These are phyloP conservation scores for Drosophila recens DNA, from an alignment of 2,888 invertebrate species.

Conservation along the genomic window DNA sequence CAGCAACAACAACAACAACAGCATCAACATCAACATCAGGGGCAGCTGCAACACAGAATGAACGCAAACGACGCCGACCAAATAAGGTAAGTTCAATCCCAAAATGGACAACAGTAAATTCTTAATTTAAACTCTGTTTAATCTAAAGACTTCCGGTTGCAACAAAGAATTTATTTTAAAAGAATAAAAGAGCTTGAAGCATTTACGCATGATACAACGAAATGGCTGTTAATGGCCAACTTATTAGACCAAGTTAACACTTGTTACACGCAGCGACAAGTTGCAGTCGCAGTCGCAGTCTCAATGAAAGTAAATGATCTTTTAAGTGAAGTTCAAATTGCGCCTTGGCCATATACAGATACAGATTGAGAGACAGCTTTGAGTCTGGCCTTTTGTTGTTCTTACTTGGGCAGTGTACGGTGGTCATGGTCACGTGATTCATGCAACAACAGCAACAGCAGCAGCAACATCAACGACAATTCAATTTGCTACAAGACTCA, in stretches of 20 bases:
- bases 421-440: slow-evolving; percentile 84
- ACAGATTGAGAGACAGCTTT: slow-evolving; percentile 16
- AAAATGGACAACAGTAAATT: slow-evolving; percentile 11
- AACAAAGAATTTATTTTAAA: slow-evolving; percentile 19
- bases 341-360: slow-evolving; percentile 73
- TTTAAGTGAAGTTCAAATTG: slow-evolving; percentile 78
- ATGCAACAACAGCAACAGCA: slow-evolving; percentile 62
- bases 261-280: slow-evolving; percentile 71
- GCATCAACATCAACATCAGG: slow-evolving; percentile 64
- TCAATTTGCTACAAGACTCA: slow-evolving; percentile 79
- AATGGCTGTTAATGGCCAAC: slow-evolving; percentile 59
- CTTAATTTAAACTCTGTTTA: slow-evolving; percentile 21
- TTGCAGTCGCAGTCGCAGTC: slow-evolving; percentile 27
- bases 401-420: slow-evolving; percentile 62
- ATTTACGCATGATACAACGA: slow-evolving; percentile 59
- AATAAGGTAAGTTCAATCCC: slow-evolving; percentile 84
- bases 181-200: slow-evolving; percentile 5
- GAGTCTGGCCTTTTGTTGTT: slow-evolving; percentile 60
- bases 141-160: slow-evolving; percentile 40
- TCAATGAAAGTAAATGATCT: slow-evolving; percentile 82
- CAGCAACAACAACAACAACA: slow-evolving; percentile 63
- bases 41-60: slow-evolving; percentile 78
- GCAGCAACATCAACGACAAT: slow-evolving; percentile 68
- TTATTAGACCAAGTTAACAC: slow-evolving; percentile 80
- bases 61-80: slow-evolving; percentile 87